A percentile compares a stretch with the other conserved stretches of the same genome.
Conservation (phyloP, 1,140 invertebrate species). For the Euwallacea similis region DNA sequence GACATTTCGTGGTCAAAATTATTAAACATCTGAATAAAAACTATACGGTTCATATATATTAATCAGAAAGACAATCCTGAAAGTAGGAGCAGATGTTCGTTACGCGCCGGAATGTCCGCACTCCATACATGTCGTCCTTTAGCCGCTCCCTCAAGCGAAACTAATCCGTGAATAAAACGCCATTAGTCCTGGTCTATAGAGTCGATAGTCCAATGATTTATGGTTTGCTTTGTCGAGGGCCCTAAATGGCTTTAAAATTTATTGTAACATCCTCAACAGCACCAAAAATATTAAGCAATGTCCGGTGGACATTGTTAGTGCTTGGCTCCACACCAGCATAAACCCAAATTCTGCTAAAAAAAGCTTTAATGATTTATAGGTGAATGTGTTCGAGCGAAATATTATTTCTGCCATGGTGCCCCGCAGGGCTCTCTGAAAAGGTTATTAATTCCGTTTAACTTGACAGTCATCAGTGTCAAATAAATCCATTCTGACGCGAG, state of each 20-base stretch:
- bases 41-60: too few relatives aligned
- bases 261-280: background rate
- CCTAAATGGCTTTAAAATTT: constrained; percentile 14
- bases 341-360: too few relatives aligned
- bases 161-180: constrained; percentile 30
- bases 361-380: constrained; percentile 12
- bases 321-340: too few relatives aligned
- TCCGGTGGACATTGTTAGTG: too few relatives aligned
- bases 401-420: constrained; percentile 13
- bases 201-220: constrained; percentile 28
- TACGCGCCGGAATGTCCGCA: constrained; percentile 48
- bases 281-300: background rate
- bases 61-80: background rate
- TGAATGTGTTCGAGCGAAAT: constrained; percentile 13
- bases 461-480: constrained; percentile 22
- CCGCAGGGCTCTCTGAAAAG: constrained; percentile 20
- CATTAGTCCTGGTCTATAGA: constrained; percentile 34
- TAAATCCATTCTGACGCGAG: constrained; percentile 11
- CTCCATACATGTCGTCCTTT: constrained; percentile 8
- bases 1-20: background rate
- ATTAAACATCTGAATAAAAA: too few relatives aligned
- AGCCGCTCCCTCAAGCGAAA: constrained; percentile 18
- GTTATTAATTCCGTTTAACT: constrained; percentile 27
- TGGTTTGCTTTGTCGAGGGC: constrained; percentile 14
- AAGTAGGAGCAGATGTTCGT: constrained; percentile 1